Conservation (phyloP, 2,797 vertebrate genomes). For the Sebastes alutus region DNA sequence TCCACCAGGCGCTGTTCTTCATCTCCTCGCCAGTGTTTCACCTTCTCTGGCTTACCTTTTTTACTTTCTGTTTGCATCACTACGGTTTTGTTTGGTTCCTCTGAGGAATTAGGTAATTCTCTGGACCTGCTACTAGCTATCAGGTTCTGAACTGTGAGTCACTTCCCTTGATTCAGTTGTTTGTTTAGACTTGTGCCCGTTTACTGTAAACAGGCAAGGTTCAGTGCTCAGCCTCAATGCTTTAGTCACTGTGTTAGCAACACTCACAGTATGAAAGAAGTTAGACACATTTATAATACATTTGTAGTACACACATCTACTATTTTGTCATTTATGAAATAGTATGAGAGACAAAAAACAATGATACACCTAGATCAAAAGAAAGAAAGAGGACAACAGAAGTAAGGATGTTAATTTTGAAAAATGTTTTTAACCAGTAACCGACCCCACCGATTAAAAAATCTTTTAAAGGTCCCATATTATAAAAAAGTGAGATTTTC, state of each 20-base stretch:
- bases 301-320: neutral
- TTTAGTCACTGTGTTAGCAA: neutral
- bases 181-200: neutral
- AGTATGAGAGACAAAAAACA: neutral
- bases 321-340: neutral
- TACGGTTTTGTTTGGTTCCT: slow-evolving; percentile 33
- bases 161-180: slow-evolving; percentile 8
- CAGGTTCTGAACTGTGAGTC: slow-evolving; percentile 38
- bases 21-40: slow-evolving; percentile 34
- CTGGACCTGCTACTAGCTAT: slow-evolving; percentile 23
- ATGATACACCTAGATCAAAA: neutral
- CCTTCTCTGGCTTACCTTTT: slow-evolving; percentile 19
- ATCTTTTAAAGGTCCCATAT: no score
- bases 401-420: no score
- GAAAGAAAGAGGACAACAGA: neutral
- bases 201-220: neutral
- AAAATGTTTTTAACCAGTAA: no score
- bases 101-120: slow-evolving; percentile 18
- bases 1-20: slow-evolving; percentile 27
- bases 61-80: slow-evolving; percentile 26
- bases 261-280: neutral
- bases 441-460: no score
- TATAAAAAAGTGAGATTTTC: no score
- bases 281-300: neutral
- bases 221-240: neutral